Evolutionary conservation across 2,888 invertebrate species (phyloP).

Genomic region (Proisotoma minuta): DNA sequence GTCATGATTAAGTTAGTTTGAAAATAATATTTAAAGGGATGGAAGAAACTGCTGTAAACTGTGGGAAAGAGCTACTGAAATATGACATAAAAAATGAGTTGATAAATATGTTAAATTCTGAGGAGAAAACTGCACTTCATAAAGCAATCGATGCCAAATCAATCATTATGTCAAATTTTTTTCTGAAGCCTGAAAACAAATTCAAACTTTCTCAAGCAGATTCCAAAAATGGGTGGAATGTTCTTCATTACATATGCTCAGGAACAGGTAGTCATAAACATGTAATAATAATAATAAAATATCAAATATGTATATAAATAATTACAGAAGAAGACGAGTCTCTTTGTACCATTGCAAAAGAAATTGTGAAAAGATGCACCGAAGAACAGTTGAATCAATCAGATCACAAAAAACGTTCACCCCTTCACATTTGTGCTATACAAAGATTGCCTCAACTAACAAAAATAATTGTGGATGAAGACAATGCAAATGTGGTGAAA

Average conservation of each 20-base stretch:
- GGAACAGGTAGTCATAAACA: conserved; percentile 3
- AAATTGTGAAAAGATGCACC: conserved; percentile 9
- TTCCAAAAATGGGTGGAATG: conserved; percentile 9
- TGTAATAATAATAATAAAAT: background rate
- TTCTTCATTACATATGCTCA: conserved; percentile 20
- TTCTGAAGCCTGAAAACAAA: conserved; percentile 12
- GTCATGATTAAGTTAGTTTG: background rate
- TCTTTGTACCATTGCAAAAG: background rate
- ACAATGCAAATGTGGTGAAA: conserved; percentile 19
- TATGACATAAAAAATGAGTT: conserved; percentile 14
- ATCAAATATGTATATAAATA: background rate
- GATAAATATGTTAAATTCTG: conserved; percentile 10
- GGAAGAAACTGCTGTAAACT: conserved; percentile 9
- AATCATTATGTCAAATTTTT: conserved; percentile 17
- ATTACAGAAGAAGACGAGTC: conserved; percentile 10
- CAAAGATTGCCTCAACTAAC: conserved; percentile 14
- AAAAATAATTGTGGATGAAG: conserved; percentile 8
- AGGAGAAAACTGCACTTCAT: conserved; percentile 18
- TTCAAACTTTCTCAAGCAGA: conserved; percentile 13
- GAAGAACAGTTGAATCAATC: conserved; percentile 19
- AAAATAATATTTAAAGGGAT: conserved; percentile 13
- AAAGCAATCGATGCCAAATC: conserved; percentile 20
- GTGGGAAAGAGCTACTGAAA: conserved; percentile 16
- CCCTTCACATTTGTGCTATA: conserved; percentile 20
- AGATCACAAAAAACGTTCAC: conserved; percentile 16